A percentile compares a stretch with the other conserved stretches of the same genome.
These are phyloP conservation scores for Temnothorax unifasciatus DNA, from an alignment of 2,888 invertebrate genomes.

Conservation along the genomic window DNA sequence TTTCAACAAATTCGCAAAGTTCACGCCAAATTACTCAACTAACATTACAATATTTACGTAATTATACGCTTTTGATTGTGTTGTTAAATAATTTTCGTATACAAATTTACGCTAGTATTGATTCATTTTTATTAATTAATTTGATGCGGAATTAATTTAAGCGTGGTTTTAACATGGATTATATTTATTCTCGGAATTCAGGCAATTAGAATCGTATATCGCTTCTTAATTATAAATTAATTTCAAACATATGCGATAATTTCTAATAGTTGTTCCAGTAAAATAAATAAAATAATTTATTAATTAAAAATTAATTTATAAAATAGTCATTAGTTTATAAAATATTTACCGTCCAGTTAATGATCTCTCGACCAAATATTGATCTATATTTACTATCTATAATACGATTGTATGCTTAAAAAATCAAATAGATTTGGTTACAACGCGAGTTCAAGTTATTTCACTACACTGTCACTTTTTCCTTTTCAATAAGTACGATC, in stretches of 20 bases:
- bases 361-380: conserved; percentile 1
- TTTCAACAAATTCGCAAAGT: conserved; percentile 1
- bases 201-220: background rate
- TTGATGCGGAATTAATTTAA: conserved; percentile 20
- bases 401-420: background rate
- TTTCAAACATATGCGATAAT: background rate
- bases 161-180: background rate
- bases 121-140: conserved; percentile 34
- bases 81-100: conserved; percentile 6
- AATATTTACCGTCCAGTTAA: conserved; percentile 44
- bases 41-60: conserved; percentile 16
- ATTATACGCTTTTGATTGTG: conserved; percentile 17
- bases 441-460: conserved; percentile 15
- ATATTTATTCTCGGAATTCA: background rate
- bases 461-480: conserved; percentile 47
- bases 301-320: background rate
- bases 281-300: conserved; percentile 24
- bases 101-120: conserved; percentile 11
- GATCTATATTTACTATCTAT: background rate
- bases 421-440: background rate
- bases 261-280: background rate
- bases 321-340: background rate
- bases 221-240: conserved; percentile 26
- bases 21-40: background rate
- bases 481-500: conserved; percentile 73